These are phyloP conservation scores for Salminus brasiliensis DNA, from an alignment of 2,113 vertebrate species.

Conservation along the genomic window DNA sequence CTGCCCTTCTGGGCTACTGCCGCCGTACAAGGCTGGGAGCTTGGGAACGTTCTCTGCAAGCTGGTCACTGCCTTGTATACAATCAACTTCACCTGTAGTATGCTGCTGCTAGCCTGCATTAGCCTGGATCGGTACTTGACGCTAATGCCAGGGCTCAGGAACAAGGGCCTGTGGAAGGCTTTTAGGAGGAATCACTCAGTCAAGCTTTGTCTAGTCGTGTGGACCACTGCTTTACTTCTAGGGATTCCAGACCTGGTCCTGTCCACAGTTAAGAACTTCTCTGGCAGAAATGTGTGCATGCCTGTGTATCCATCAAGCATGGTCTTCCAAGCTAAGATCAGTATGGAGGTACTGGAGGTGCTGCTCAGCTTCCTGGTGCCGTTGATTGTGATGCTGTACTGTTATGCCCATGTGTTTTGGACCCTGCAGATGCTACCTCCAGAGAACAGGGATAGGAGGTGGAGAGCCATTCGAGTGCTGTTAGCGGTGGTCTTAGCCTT, in stretches of 20 bases:
- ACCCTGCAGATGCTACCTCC: conserved; percentile 74
- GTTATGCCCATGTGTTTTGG: conserved; percentile 78
- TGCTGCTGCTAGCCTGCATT: conserved; percentile 91
- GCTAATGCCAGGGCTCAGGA: conserved; percentile 46
- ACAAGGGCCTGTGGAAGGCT: conserved; percentile 36
- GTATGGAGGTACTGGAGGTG: conserved; percentile 84
- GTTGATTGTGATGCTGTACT: conserved; percentile 84
- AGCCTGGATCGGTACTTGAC: conserved; percentile 87
- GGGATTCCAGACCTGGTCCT: conserved; percentile 87
- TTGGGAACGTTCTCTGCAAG: conserved; percentile 83
- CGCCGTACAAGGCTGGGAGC: conserved; percentile 84
- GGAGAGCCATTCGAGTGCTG: conserved; percentile 80
- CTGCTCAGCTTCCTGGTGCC: conserved; percentile 87
- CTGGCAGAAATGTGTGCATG: conserved; percentile 73
- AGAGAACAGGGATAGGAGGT: conserved; percentile 77
- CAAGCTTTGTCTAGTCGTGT: conserved; percentile 73
- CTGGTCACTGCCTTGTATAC: conserved; percentile 83
- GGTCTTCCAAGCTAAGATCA: conserved; percentile 73
- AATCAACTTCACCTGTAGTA: conserved; percentile 89
- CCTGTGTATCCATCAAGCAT: conserved; percentile 75
- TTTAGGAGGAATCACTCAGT: conserved; percentile 62
- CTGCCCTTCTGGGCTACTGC: conserved; percentile 90
- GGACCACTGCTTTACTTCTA: conserved; percentile 78
- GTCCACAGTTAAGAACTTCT: conserved; percentile 71
- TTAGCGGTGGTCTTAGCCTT: conserved; percentile 84